phyloP scores from a whole-genome alignment of 2,113 vertebrate species.

The Romanogobio albipinnatus region DNA sequence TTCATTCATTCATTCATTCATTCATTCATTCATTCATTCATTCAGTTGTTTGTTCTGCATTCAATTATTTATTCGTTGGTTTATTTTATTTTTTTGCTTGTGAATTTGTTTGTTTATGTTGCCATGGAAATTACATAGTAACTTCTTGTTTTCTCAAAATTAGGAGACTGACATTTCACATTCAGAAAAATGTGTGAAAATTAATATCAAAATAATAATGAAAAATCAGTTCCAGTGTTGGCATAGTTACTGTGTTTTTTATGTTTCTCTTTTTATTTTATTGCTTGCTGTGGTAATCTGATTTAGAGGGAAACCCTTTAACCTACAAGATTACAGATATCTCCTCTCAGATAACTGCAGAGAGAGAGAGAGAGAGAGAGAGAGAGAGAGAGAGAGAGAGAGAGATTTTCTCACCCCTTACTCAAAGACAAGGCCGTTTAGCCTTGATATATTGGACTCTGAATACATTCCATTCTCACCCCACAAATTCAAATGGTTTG shows the following conservation, averaged over 20 bases:
- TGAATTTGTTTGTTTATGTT: not conserved
- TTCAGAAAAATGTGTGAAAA: not conserved
- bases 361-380: not conserved
- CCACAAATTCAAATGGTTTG: conserved; percentile 1
- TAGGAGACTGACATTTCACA: not conserved
- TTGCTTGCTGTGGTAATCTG: not conserved
- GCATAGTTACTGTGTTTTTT: not conserved
- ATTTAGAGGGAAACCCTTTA: not conserved
- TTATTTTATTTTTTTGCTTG: not conserved
- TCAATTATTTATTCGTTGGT: not conserved
- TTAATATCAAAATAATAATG: not conserved
- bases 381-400: not conserved
- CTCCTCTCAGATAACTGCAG: not conserved
- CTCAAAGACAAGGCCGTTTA: conserved; percentile 34
- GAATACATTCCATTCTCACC: conserved; percentile 10
- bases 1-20: too few species aligned
- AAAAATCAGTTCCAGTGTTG: not conserved
- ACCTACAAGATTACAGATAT: conserved; percentile 4
- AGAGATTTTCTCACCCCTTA: conserved; percentile 21
- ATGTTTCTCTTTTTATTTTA: not conserved
- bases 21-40: too few species aligned
- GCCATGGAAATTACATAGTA: not conserved
- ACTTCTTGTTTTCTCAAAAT: not conserved
- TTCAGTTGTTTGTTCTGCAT: too few species aligned
- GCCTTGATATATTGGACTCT: conserved; percentile 28